phyloP scores from a whole-genome alignment of 2,113 vertebrate genomes.

The Crotalus horridus region DNA sequence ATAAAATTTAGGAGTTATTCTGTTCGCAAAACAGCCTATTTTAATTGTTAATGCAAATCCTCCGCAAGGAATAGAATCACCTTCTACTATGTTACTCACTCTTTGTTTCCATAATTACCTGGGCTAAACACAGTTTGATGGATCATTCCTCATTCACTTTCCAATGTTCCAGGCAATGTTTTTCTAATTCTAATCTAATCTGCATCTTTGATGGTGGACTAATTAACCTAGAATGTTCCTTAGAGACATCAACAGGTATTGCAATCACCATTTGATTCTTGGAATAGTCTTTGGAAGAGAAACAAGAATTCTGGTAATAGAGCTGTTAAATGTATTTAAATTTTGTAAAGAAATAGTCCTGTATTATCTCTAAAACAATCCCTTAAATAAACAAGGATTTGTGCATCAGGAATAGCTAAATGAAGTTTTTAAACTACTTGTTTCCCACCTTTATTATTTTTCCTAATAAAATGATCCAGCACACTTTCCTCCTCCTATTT shows the following conservation, averaged over 20 bases:
- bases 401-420: background rate
- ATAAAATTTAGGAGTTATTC: background rate
- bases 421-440: background rate
- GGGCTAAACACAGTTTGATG: background rate
- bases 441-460: background rate
- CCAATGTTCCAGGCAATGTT: background rate
- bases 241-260: slow-evolving; percentile 4
- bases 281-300: background rate
- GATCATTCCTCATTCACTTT: background rate
- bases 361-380: slow-evolving; percentile 7
- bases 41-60: background rate
- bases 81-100: background rate
- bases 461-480: background rate
- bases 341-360: background rate
- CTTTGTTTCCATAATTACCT: slow-evolving; percentile 2
- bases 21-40: background rate
- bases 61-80: background rate
- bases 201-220: background rate
- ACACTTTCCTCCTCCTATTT: background rate
- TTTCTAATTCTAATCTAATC: slow-evolving; percentile 2
- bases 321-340: background rate
- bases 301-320: background rate
- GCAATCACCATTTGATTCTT: slow-evolving; percentile 9
- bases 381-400: background rate
- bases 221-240: slow-evolving; percentile 19